Base-by-base conservation (phyloP, 1,140 invertebrate genomes). In the Leptopilina boulardi region DNA sequence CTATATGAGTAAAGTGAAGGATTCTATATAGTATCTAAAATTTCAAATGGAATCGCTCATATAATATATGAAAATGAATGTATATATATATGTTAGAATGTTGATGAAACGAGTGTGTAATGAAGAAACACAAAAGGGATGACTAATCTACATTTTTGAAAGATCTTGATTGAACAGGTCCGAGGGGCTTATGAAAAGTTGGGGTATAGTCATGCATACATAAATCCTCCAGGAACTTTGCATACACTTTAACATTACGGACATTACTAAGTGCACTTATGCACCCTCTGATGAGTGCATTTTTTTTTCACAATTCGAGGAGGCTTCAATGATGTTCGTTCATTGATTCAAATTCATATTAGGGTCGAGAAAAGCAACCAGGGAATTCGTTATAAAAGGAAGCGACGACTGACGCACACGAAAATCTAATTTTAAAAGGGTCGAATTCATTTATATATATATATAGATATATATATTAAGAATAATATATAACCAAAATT, bases 271-370 rank as follows among this genome's bases (percentile, higher is more conserved):
- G 83, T 87, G 85, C 85, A 84, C 87, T 86, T 78, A 76, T 42
- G 54, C 42, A 70, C 19, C 72, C 74, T 80, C 73, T 78, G 79
- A 80, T 71, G 74, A 59, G 82, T 76, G 70, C 70, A 74, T 78
- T 76, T 77, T 80, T 77, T 80, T 82, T 78, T 51, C 72, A 73
- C 72, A 66, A 76, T 54, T 51, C 74, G 44, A 80, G 78, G 75
- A 80, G 59, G 77, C 66, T 76, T 41, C 76, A 72, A 38, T 73
- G 79, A 81, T 78, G 77, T 73, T 81, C 79, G 73, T 73, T 81
- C 88, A 89, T 89, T 85, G 88, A 88, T 89, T 89, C 86, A 83
- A 73, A 87, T 42, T 71, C 66, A 72, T 76, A 79, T 38, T 26
- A 74, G 79, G 74, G 47, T 59, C 70, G 38, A 6, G 34, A 54